phyloP scores from a whole-genome alignment of 1,140 invertebrate genomes.

The Babylonia areolata region DNA sequence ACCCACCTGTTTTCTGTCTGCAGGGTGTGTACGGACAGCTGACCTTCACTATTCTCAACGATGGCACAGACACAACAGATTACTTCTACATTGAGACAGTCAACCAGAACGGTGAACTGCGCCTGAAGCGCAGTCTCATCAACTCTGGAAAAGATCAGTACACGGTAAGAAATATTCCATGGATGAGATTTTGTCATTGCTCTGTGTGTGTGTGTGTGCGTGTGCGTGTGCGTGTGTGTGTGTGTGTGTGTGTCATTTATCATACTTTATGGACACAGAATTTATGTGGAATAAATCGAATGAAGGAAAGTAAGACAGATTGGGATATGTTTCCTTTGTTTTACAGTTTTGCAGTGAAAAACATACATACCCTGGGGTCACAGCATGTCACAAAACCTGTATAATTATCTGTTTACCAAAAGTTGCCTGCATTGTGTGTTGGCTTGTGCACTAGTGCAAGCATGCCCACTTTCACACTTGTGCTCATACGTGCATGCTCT shows the following conservation, averaged over 20 bases:
- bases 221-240: slow-evolving; percentile 30
- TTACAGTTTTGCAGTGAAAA: no score
- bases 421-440: no score
- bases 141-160: not conserved
- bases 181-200: not conserved
- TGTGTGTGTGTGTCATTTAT: slow-evolving; percentile 29
- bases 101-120: not conserved
- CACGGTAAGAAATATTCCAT: not conserved
- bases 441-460: no score
- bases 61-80: not conserved
- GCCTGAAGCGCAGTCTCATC: not conserved
- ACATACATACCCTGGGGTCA: no score
- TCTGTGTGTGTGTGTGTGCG: slow-evolving; percentile 31
- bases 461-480: no score
- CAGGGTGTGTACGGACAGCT: slow-evolving; percentile 43
- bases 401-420: no score
- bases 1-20: not conserved
- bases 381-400: no score
- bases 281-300: no score
- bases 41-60: slow-evolving; percentile 4
- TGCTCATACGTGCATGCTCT: no score
- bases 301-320: no score
- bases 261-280: no score
- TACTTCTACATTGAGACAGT: not conserved
- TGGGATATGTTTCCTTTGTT: no score